Evolutionary conservation across 2,888 invertebrate species (phyloP).

Genomic region (Agrochola circellaris): DNA sequence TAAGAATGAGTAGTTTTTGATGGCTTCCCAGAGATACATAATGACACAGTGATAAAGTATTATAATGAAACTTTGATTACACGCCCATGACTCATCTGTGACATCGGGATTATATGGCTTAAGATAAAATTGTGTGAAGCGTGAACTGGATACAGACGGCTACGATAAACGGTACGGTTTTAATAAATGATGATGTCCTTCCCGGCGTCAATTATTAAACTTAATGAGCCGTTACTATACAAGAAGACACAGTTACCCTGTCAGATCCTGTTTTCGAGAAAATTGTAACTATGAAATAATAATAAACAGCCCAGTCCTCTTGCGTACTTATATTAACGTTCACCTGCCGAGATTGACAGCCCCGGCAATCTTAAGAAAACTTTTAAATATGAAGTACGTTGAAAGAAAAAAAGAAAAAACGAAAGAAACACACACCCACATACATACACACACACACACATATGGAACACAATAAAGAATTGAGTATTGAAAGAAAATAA

Average conservation of each 20-base stretch:
- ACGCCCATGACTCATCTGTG: conserved; percentile 36
- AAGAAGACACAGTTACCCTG: not conserved
- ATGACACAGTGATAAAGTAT: conserved; percentile 49
- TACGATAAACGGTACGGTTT: not conserved
- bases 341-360: too few relatives aligned
- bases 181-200: not conserved
- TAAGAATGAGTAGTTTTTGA: conserved; percentile 49
- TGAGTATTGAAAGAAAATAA: too few relatives aligned
- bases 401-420: too few relatives aligned
- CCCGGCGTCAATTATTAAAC: not conserved
- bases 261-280: not conserved
- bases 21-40: conserved; percentile 52
- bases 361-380: not conserved
- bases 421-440: too few relatives aligned
- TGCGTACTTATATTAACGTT: not conserved
- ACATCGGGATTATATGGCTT: conserved; percentile 54
- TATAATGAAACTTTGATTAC: conserved; percentile 55
- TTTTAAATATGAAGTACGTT: too few relatives aligned
- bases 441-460: too few relatives aligned
- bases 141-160: not conserved
- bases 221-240: not conserved
- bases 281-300: not conserved
- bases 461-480: too few relatives aligned
- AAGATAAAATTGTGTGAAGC: conserved; percentile 39
- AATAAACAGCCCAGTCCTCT: not conserved